phyloP scores from a whole-genome alignment of 2,113 vertebrate genomes.

The Cygnus atratus region DNA sequence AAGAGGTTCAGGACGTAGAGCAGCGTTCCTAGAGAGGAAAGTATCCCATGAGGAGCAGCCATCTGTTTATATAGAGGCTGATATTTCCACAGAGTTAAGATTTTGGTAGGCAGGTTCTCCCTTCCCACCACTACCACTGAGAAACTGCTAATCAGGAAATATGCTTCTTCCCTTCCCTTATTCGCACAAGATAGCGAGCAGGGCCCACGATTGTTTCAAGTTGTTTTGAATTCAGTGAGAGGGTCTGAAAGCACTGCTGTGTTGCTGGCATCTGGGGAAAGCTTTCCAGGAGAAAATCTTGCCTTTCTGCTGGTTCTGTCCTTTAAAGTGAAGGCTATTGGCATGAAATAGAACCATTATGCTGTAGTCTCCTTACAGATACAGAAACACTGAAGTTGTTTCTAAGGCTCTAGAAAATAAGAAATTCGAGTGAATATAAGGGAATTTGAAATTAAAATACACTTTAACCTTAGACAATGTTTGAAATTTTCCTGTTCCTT shows the following conservation, averaged over 20 bases:
- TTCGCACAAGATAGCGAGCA: background rate
- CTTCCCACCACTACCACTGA: background rate
- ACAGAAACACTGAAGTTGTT: background rate
- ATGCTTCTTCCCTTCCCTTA: background rate
- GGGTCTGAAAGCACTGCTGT: background rate
- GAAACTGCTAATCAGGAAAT: slow-evolving; percentile 15
- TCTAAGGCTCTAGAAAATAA: background rate
- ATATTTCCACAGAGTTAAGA: slow-evolving; percentile 30
- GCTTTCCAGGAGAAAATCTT: background rate
- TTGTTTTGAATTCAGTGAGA: background rate
- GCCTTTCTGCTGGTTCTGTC: background rate
- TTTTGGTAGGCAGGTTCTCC: slow-evolving; percentile 12
- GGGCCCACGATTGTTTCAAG: background rate
- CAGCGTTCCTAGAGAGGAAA: background rate
- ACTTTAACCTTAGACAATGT: background rate
- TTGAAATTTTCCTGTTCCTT: background rate
- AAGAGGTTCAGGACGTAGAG: slow-evolving; percentile 40
- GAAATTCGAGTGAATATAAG: background rate
- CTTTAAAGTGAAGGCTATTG: background rate
- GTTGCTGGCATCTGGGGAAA: background rate
- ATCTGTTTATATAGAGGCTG: slow-evolving; percentile 53
- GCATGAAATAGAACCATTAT: background rate
- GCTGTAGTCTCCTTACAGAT: background rate
- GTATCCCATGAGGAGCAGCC: slow-evolving; percentile 32
- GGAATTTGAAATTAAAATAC: background rate